Base-by-base conservation (phyloP, 2,113 vertebrate genomes). In the Bombycilla garrulus region DNA sequence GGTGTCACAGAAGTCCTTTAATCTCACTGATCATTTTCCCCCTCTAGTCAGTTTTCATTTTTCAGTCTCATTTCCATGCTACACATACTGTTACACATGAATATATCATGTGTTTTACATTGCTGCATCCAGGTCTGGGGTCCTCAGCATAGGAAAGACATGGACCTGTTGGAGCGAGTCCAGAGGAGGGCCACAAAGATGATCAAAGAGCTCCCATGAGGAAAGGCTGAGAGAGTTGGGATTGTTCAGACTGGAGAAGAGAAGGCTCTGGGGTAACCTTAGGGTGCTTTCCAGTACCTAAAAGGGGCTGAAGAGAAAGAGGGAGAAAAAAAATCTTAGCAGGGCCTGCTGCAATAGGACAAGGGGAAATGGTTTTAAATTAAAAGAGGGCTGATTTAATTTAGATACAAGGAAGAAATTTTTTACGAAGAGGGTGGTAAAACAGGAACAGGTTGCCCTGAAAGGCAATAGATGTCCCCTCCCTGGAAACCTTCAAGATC, bases 391-490 rank as follows among this genome's bases (percentile, higher is more conserved):
- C 31, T 48, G 54, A 35, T 69, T 76, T 42, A 47, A 11, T 11
- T 35, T 54, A 54, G 35, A 11, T 35, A 42, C 9, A 61, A 42
- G 21, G 20, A 69, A 48, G 20, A 53, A 2, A 17, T 33, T 24
- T 80, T 53, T 74, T 60, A 53, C 0, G 0, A 25, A 40, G 29
- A 61, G 5, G 12, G 3, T 76, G 70, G 2, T 47, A 40, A 33
- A 73, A 58, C 15, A 42, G 29, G 14, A 47, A 47, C n/a, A 61
- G 9, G 17, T 61, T 76, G 16, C 25, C 24, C 47, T 40, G 53
- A 53, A 29, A 51, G 72, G 11, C 0, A 0, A 51, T 12, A 51
- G 72, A 47, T 31, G 24, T 4, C 6, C 29, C 6, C 8, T 74
- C 17, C 14, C n/a, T 11, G 5, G n/a, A 67, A 69, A 35, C 25